Percentiles rank a stretch among this genome's conserved stretches.
Evolutionary conservation across 2,797 vertebrate genomes (phyloP).

Genomic region (Loris lydekkerianus): DNA sequence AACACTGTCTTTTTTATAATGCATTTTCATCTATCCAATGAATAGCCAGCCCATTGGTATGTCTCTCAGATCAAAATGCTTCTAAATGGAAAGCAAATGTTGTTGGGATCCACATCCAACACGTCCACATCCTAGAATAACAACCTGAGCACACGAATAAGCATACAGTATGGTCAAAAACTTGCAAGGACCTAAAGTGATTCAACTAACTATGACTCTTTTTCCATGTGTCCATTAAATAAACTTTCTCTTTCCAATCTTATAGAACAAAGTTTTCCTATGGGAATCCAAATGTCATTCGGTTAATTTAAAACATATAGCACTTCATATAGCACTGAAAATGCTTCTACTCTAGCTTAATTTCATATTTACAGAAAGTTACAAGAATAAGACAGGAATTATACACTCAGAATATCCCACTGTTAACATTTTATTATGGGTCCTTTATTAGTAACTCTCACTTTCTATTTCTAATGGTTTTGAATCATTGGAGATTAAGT

Average conservation of each 20-base stretch:
- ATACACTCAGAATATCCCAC: background rate
- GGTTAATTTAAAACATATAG: background rate
- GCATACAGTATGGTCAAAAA: background rate
- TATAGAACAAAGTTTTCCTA: background rate
- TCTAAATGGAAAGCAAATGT: background rate
- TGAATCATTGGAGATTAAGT: background rate
- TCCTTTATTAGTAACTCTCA: background rate
- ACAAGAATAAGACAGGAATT: background rate
- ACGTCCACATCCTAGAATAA: background rate
- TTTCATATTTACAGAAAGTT: background rate
- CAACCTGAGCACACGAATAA: background rate
- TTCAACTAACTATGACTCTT: background rate
- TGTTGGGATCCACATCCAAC: background rate
- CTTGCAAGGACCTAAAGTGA: background rate
- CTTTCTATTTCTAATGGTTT: background rate
- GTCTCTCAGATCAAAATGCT: background rate
- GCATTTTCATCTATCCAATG: background rate
- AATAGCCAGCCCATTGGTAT: background rate
- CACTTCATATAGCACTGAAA: background rate
- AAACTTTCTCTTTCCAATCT: background rate
- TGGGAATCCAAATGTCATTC: background rate
- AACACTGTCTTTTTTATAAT: background rate
- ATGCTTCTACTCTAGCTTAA: background rate
- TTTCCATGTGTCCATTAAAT: background rate
- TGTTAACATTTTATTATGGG: background rate